Conservation (phyloP, 2,888 invertebrate genomes). For the Pterostichus madidus region DNA sequence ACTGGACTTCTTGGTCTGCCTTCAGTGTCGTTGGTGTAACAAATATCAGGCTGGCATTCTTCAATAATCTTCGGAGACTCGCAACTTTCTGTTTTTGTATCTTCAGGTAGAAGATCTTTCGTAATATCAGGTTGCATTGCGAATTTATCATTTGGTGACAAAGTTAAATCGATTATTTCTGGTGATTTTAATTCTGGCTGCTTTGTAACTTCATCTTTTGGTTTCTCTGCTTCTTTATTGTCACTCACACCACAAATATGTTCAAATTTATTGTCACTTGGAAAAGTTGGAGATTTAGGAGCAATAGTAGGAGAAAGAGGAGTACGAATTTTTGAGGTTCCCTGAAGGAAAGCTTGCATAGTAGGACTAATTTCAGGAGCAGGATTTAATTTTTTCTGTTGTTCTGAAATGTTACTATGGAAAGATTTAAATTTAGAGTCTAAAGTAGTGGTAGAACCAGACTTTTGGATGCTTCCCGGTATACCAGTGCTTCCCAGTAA, state of each 20-base stretch:
- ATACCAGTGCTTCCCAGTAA: constrained; percentile 85
- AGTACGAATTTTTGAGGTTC: constrained; percentile 75
- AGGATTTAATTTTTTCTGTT: constrained; percentile 91
- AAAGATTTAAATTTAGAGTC: constrained; percentile 92
- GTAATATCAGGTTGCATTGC: constrained; percentile 67
- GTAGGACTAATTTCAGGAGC: constrained; percentile 85
- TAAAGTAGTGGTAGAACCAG: constrained; percentile 90
- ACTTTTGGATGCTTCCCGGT: constrained; percentile 87
- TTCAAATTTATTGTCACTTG: constrained; percentile 54
- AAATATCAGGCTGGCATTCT: constrained; percentile 62
- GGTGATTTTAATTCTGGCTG: constrained; percentile 63
- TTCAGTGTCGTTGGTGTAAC: constrained; percentile 75
- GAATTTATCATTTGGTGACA: constrained; percentile 64
- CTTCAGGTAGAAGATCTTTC: constrained; percentile 65
- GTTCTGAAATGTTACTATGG: constrained; percentile 91
- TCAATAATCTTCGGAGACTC: constrained; percentile 63
- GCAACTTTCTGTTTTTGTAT: constrained; percentile 49
- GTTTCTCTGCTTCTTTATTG: constrained; percentile 1
- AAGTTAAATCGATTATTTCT: constrained; percentile 66
- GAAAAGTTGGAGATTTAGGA: constrained; percentile 61
- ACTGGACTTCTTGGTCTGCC: constrained; percentile 81
- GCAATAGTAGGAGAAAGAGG: constrained; percentile 74
- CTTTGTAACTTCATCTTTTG: constrained; percentile 24
- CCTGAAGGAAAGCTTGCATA: constrained; percentile 84
- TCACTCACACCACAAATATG: background rate